These are phyloP conservation scores for Onychorhynchus coronatus DNA, from an alignment of 2,113 vertebrate genomes.

Conservation along the genomic window DNA sequence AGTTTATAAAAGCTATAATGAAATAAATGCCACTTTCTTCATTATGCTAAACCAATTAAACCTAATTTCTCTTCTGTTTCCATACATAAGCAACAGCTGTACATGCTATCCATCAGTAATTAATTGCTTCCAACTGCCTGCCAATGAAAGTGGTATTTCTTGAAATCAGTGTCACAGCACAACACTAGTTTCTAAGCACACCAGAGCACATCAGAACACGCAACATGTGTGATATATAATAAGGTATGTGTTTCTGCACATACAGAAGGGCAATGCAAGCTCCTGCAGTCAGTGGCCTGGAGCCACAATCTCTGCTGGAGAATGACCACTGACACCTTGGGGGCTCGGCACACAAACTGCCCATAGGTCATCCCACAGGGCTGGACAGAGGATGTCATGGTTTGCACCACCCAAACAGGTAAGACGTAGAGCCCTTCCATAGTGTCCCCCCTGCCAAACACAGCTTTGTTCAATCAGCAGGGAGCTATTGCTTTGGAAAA, in stretches of 20 bases:
- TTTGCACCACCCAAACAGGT: not conserved
- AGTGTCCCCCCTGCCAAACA: not conserved
- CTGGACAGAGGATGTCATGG: not conserved
- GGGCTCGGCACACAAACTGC: not conserved
- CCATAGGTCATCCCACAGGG: not conserved
- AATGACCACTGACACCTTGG: not conserved
- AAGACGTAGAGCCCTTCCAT: rapidly evolving
- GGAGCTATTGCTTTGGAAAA: not conserved
- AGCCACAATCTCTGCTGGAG: not conserved
- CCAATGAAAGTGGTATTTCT: slow-evolving; percentile 49
- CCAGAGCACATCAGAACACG: not conserved
- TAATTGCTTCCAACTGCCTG: slow-evolving; percentile 71
- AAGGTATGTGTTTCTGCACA: not conserved
- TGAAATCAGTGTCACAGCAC: slow-evolving; percentile 36
- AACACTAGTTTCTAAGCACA: not conserved
- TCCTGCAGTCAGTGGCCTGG: not conserved
- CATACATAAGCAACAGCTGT: slow-evolving; percentile 75
- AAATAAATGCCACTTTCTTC: slow-evolving; percentile 74
- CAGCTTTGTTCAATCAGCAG: not conserved
- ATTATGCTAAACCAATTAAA: slow-evolving; percentile 77
- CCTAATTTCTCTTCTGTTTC: slow-evolving; percentile 78
- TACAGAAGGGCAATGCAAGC: not conserved
- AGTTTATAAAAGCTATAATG: slow-evolving; percentile 70
- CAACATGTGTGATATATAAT: not conserved
- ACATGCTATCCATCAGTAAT: slow-evolving; percentile 68